A percentile compares a stretch with the other conserved stretches of the same genome.
These are phyloP conservation scores for Falco concolor DNA, from an alignment of 2,797 vertebrate species.

Conservation along the genomic window DNA sequence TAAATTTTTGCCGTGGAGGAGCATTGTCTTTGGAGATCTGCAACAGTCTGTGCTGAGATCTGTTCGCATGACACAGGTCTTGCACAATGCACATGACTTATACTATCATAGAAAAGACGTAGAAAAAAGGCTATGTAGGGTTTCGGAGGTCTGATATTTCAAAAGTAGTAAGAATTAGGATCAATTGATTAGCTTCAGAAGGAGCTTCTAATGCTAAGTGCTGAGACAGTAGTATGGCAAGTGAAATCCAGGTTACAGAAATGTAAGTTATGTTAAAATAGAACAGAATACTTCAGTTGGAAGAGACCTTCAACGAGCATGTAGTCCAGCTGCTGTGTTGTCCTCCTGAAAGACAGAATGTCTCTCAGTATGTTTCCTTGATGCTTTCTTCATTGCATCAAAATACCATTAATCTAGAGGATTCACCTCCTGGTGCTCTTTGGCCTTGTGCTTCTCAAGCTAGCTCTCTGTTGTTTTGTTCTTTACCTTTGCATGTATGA, in stretches of 20 bases:
- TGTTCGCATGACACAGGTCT: neutral
- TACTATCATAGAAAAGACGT: neutral
- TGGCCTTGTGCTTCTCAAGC: neutral
- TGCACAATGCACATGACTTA: neutral
- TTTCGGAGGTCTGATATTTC: neutral
- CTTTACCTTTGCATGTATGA: neutral
- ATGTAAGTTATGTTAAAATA: neutral
- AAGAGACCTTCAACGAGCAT: fast-evolving
- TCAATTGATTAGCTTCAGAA: neutral
- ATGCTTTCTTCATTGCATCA: neutral
- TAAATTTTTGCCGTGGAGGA: neutral
- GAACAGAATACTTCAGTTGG: neutral
- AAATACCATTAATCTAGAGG: neutral
- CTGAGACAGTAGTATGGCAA: neutral
- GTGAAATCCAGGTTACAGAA: neutral
- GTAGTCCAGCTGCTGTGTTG: neutral
- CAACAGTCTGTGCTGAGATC: neutral
- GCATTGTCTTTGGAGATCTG: neutral
- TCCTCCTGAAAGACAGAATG: neutral
- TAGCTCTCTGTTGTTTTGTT: neutral
- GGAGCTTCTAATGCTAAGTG: neutral
- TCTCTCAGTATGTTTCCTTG: neutral
- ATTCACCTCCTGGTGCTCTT: neutral
- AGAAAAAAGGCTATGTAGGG: neutral
- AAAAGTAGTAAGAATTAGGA: neutral